phyloP scores from a whole-genome alignment of 2,113 vertebrate genomes.

The Podiceps cristatus region DNA sequence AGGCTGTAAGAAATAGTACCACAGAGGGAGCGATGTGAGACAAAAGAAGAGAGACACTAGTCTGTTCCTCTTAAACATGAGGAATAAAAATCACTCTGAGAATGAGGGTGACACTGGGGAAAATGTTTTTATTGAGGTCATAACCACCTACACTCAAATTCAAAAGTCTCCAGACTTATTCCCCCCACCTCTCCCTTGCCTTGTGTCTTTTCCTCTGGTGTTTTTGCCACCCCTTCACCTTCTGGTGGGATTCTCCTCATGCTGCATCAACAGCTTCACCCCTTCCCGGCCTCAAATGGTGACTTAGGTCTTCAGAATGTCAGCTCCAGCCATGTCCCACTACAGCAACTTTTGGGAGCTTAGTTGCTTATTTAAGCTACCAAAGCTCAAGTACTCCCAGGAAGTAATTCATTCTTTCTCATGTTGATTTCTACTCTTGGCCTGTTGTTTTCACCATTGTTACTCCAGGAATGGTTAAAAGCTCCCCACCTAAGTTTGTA shows the following conservation, averaged over 20 bases:
- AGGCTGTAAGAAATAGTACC: slow-evolving; percentile 20
- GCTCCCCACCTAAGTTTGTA: background rate
- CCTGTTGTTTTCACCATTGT: background rate
- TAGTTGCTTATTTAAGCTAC: background rate
- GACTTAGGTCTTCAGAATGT: background rate
- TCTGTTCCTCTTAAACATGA: slow-evolving; percentile 17
- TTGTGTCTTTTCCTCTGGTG: background rate
- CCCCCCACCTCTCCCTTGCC: background rate
- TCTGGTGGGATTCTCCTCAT: background rate
- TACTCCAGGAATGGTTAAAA: background rate
- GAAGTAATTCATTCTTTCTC: background rate
- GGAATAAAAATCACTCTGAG: background rate
- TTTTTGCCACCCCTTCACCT: background rate
- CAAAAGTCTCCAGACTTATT: background rate
- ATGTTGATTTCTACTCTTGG: background rate
- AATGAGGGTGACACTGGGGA: background rate
- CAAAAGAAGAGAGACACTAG: background rate
- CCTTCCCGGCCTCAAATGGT: background rate
- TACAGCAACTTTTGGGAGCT: background rate
- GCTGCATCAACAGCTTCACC: background rate
- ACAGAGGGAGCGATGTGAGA: slow-evolving; percentile 8
- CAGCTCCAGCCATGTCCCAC: background rate
- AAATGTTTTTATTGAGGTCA: slow-evolving; percentile 33
- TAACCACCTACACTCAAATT: background rate
- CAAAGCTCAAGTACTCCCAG: background rate